Evolutionary conservation across 2,113 vertebrate genomes (phyloP).

Genomic region (Vanacampus margaritifer): DNA sequence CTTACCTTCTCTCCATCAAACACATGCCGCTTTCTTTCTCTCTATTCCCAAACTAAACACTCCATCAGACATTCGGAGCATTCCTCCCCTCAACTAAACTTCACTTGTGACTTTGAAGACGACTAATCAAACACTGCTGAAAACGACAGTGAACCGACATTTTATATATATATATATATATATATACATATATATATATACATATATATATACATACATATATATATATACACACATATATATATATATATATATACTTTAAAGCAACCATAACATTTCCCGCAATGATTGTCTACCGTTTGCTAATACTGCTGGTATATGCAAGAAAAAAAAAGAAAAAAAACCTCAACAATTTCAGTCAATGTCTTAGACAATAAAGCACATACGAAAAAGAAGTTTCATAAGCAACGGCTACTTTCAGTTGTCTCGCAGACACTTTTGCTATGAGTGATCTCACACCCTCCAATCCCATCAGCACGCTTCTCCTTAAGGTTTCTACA

Average conservation of each 20-base stretch:
- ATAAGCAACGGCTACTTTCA: constrained; percentile 76
- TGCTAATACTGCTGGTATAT: constrained; percentile 64
- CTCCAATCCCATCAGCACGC: constrained; percentile 47
- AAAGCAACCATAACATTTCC: constrained; percentile 34
- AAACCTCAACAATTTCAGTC: background rate
- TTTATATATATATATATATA: too few species aligned
- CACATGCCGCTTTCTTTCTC: constrained; percentile 14
- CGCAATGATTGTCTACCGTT: constrained; percentile 61
- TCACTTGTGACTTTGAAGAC: constrained; percentile 33
- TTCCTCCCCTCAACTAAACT: constrained; percentile 14
- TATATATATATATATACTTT: constrained; percentile 38
- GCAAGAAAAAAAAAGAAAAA: constrained; percentile 16
- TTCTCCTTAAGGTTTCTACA: constrained; percentile 40
- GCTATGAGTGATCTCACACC: constrained; percentile 60
- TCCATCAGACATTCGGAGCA: constrained; percentile 27
- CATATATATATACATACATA: constrained; percentile 33
- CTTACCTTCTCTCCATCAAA: constrained; percentile 18
- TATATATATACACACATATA: constrained; percentile 27
- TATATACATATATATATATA: constrained; percentile 34
- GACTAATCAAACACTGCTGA: constrained; percentile 35
- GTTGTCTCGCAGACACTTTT: constrained; percentile 58
- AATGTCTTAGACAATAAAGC: constrained; percentile 39
- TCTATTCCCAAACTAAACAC: constrained; percentile 6
- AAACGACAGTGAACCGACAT: constrained; percentile 47
- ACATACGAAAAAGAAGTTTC: constrained; percentile 60